Evolutionary conservation across 2,113 vertebrate genomes (phyloP).

Genomic region (Pollimyrus isidori): DNA sequence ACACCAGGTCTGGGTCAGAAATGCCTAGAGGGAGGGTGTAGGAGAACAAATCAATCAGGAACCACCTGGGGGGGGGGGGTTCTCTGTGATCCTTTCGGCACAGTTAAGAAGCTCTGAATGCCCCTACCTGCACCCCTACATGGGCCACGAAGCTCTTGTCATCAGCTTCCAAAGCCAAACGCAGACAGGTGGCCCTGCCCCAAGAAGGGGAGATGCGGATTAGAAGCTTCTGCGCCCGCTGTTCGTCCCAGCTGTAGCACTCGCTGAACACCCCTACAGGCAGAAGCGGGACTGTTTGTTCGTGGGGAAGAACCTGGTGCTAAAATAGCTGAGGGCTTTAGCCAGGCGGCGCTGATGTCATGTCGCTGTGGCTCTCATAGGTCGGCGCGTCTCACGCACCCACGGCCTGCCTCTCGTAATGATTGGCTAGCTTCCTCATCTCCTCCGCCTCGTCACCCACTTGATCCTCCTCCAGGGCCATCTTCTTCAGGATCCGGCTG

Average conservation of each 20-base stretch:
- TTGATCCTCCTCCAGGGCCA: slow-evolving; percentile 72
- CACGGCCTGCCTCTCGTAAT: slow-evolving; percentile 75
- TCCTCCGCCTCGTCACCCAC: slow-evolving; percentile 60
- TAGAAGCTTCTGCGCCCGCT: slow-evolving; percentile 76
- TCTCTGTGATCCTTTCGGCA: not conserved
- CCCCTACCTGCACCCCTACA: slow-evolving; percentile 79
- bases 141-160: slow-evolving; percentile 84
- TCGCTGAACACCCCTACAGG: slow-evolving; percentile 73
- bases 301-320: not conserved
- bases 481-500: slow-evolving; percentile 84
- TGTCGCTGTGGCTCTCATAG: not conserved
- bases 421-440: slow-evolving; percentile 68
- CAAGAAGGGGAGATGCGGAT: slow-evolving; percentile 72
- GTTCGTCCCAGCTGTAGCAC: slow-evolving; percentile 72
- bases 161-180: slow-evolving; percentile 79
- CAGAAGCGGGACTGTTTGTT: not conserved
- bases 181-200: slow-evolving; percentile 81
- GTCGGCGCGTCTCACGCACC: slow-evolving; percentile 55
- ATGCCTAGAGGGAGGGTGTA: slow-evolving; percentile 56
- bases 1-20: slow-evolving; percentile 93
- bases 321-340: not conserved
- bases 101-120: not conserved
- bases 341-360: not conserved
- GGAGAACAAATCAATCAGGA: not conserved
- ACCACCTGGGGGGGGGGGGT: not conserved